Evolutionary conservation across 2,888 invertebrate genomes (phyloP), one percentile per base, ranked within the genome.

Genomic region (Spicauda simplicius): DNA sequence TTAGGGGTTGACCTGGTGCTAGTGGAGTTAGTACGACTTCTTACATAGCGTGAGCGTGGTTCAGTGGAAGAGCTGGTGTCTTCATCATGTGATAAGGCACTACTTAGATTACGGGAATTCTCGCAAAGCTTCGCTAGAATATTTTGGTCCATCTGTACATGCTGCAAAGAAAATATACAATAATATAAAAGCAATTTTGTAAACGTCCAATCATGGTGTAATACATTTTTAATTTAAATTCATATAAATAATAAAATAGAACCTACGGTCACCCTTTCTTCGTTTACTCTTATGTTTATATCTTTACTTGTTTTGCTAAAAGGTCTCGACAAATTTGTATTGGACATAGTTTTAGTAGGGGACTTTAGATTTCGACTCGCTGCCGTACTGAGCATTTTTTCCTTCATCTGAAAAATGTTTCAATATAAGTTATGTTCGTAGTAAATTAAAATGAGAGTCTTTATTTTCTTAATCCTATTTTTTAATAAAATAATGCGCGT

Each of bases 1-100:
- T 80, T 87, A 4, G 86, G 86, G 0, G 88, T 90, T 8, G 86
- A 85, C 16, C 84, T 78, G 2, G 83, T 83, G 57, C 86, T 82
- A 12, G 76, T 85, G 0, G 88, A 88, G 66, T 80, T 87, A 4
- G 83, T 81, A 25, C 88, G 79, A 61, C 86, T 89, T 20, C 86
- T 81, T 1, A 76, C 77, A 64, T 86, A 90, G 1, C 87, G 79
- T 1, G 86, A 87, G 0, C 88, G 82, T 37, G 91, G 84, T 72
- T 92, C 91, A 0, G 78, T 76, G 0, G 90, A 87, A 0, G 90
- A 87, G 25, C 89, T 88, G 0, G 83, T 84, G 2, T 91, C 90
- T 67, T 91, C 91, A 11, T 92, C 91, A 18, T 88, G 87, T 0
- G 91, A 92, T 30, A 92, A 71, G 0, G 84, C 84, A 65, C 93